phyloP scores from a whole-genome alignment of 2,888 invertebrate species.

The Brachylomia viminalis region DNA sequence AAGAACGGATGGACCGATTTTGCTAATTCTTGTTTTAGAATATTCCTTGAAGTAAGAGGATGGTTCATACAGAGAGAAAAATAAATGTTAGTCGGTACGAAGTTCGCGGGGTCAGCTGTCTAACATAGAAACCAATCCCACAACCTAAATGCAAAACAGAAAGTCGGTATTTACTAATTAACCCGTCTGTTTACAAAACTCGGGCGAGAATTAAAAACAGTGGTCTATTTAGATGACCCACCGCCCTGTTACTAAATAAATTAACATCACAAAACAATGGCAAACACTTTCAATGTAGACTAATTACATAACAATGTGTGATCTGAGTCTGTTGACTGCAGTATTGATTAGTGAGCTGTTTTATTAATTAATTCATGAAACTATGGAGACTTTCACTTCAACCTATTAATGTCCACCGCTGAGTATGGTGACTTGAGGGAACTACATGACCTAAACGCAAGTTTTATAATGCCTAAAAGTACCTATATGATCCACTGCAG shows the following conservation, averaged over 20 bases:
- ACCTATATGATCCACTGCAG: no score
- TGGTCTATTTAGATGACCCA: conserved; percentile 30
- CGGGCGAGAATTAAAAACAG: conserved; percentile 30
- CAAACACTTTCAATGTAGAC: background rate
- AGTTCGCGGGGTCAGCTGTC: no score
- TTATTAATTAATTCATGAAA: background rate
- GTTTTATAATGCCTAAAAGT: no score
- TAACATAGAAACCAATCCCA: conserved; percentile 8
- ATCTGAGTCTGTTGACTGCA: conserved; percentile 2
- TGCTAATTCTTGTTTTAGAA: no score
- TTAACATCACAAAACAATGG: conserved; percentile 31
- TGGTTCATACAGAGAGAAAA: no score
- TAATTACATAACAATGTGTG: conserved; percentile 23
- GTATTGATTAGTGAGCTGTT: conserved; percentile 2
- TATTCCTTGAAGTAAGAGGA: no score
- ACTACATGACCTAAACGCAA: no score
- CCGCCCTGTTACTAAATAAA: conserved; percentile 29
- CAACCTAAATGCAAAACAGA: conserved; percentile 21
- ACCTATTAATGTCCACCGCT: background rate
- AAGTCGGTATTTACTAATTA: conserved; percentile 19
- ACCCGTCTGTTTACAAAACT: conserved; percentile 33
- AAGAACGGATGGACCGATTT: no score
- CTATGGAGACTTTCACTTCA: background rate
- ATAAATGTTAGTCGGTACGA: no score
- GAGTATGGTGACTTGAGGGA: no score